Percentiles rank a stretch among this genome's conserved stretches.
These are phyloP conservation scores for Priapulus caudatus DNA, from an alignment of 2,888 invertebrate species.

Conservation along the genomic window DNA sequence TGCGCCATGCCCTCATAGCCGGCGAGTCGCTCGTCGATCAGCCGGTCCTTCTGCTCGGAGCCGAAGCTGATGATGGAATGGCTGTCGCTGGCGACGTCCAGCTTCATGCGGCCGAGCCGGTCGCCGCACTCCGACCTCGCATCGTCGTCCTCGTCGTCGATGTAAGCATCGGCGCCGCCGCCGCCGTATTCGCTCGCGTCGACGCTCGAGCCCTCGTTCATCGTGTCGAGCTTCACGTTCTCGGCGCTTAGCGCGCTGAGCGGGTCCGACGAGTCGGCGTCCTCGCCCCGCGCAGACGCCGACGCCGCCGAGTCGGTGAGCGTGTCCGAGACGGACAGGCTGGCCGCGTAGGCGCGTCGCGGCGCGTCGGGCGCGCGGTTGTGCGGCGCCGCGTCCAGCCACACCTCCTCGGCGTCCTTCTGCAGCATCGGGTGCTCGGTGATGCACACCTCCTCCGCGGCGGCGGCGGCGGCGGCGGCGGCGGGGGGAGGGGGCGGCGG, in stretches of 20 bases:
- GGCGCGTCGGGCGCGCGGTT: not conserved
- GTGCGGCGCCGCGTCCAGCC: constrained; percentile 14
- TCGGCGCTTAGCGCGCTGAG: constrained; percentile 1
- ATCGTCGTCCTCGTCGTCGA: constrained; percentile 16
- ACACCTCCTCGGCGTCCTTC: not conserved
- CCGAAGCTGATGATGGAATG: not conserved
- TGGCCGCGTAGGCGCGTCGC: not conserved
- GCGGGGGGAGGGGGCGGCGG: not conserved
- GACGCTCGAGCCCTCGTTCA: not conserved
- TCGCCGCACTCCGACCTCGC: constrained; percentile 16
- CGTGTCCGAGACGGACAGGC: not conserved
- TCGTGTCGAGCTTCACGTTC: not conserved
- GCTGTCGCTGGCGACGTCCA: not conserved
- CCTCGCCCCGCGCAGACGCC: not conserved
- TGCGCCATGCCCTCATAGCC: constrained; percentile 15
- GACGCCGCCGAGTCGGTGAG: not conserved
- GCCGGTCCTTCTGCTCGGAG: not conserved
- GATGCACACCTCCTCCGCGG: no score
- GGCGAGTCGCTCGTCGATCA: constrained; percentile 20
- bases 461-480: not conserved
- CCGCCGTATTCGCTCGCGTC: constrained; percentile 42
- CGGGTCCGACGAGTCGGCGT: not conserved
- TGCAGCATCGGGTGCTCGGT: no score
- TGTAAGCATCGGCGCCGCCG: constrained; percentile 16
- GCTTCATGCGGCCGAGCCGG: not conserved